A percentile compares a stretch with the other conserved stretches of the same genome.
Conservation (phyloP, 2,888 invertebrate species). For the Hirtodrosophila duncani region DNA sequence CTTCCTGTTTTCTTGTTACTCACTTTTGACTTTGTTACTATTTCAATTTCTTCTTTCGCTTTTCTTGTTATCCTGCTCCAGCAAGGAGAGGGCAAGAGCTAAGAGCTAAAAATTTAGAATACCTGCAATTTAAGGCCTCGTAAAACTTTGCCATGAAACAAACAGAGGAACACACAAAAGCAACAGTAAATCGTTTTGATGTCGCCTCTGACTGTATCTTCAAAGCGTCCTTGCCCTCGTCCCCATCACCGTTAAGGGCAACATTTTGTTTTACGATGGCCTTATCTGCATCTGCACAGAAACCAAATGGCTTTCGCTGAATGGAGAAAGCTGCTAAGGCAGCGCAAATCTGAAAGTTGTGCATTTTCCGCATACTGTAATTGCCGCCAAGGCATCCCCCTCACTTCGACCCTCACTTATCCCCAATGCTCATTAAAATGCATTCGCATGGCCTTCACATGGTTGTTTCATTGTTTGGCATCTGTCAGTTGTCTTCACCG, state of each 20-base stretch:
- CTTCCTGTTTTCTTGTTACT: no score
- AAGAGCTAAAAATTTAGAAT: constrained; percentile 41
- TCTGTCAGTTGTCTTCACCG: constrained; percentile 16
- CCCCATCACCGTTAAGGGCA: constrained; percentile 9
- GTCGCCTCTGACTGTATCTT: constrained; percentile 13
- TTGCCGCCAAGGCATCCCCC: no score
- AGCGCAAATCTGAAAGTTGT: constrained; percentile 34
- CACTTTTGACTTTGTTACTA: no score
- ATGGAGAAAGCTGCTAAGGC: no score
- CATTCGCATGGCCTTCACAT: constrained; percentile 35
- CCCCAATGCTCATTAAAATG: constrained; percentile 45
- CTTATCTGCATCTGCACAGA: constrained; percentile 29
- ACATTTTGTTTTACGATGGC: constrained; percentile 26
- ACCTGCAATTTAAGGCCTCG: constrained; percentile 46
- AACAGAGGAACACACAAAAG: constrained; percentile 24
- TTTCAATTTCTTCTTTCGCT: no score
- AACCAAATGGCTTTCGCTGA: constrained; percentile 13
- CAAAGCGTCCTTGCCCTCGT: constrained; percentile 2
- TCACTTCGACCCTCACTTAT: no score
- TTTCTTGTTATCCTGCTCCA: no score
- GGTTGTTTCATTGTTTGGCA: constrained; percentile 36
- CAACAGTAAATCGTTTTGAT: constrained; percentile 18
- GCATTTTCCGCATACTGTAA: constrained; percentile 25
- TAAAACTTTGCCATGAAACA: constrained; percentile 27
- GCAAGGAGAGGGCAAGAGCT: no score